Conservation (phyloP, 2,113 vertebrate species). For the Hyaena hyaena region DNA sequence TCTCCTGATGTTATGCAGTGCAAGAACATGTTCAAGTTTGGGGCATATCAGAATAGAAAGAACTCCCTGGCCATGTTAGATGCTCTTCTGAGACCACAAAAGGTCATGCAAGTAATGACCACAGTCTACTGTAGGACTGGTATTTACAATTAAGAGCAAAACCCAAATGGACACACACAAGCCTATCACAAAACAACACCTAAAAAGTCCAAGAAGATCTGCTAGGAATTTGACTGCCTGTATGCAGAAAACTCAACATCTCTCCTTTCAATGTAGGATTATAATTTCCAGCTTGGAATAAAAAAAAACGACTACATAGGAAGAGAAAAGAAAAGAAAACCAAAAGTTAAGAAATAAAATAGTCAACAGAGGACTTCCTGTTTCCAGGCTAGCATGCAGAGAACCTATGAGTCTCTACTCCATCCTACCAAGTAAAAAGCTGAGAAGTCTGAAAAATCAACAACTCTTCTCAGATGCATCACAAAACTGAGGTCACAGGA, state of each 20-base stretch:
- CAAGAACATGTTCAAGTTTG: neutral
- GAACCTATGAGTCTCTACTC: neutral
- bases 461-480: neutral
- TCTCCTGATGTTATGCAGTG: neutral
- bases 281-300: neutral
- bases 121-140: neutral
- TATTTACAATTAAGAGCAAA: neutral
- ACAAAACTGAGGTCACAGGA: neutral
- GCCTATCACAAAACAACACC: neutral
- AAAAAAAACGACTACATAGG: neutral
- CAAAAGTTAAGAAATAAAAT: neutral
- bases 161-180: neutral
- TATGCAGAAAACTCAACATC: neutral
- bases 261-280: neutral
- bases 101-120: neutral
- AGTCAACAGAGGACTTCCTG: neutral
- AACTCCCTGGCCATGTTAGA: neutral
- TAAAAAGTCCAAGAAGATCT: neutral
- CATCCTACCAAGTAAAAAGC: neutral
- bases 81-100: neutral
- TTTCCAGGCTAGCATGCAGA: neutral
- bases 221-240: neutral
- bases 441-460: neutral
- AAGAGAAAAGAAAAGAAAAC: neutral
- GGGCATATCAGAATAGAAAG: neutral